A percentile compares a stretch with the other conserved stretches of the same genome.
phyloP scores from a whole-genome alignment of 2,797 vertebrate genomes.

The Hippopotamyrus pictus region DNA sequence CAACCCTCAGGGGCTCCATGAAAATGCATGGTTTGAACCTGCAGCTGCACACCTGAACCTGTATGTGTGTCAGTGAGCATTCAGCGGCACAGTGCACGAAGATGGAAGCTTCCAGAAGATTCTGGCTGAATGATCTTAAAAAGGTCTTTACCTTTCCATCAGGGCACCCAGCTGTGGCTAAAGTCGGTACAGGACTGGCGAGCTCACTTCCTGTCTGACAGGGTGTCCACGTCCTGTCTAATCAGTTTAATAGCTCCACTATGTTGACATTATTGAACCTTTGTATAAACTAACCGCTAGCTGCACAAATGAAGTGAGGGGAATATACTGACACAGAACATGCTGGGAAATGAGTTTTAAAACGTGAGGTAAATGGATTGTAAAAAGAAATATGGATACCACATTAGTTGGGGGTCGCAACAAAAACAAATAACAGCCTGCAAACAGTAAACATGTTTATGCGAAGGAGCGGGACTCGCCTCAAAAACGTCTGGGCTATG shows the following conservation, averaged over 20 bases:
- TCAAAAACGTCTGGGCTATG: neutral
- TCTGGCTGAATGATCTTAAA: neutral
- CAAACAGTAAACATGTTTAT: neutral
- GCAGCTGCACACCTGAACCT: neutral
- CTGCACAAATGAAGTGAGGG: neutral
- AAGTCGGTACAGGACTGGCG: neutral
- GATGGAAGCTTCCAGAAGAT: neutral
- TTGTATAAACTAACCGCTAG: neutral
- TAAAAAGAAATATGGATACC: neutral
- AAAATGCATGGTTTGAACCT: neutral
- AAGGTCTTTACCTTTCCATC: neutral
- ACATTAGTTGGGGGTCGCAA: neutral
- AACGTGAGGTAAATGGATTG: neutral
- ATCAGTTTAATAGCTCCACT: neutral
- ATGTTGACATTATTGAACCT: neutral
- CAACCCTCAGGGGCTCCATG: neutral
- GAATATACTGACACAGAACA: neutral
- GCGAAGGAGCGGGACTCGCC: neutral
- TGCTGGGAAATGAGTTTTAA: neutral
- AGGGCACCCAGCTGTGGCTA: neutral
- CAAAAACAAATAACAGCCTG: neutral
- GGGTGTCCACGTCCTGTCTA: neutral
- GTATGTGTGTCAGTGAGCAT: neutral
- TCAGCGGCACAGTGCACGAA: neutral
- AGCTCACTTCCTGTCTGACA: neutral